Evolutionary conservation across 2,888 invertebrate genomes (phyloP), one percentile per base, ranked within the genome.

Genomic region (Capitulum mitella): DNA sequence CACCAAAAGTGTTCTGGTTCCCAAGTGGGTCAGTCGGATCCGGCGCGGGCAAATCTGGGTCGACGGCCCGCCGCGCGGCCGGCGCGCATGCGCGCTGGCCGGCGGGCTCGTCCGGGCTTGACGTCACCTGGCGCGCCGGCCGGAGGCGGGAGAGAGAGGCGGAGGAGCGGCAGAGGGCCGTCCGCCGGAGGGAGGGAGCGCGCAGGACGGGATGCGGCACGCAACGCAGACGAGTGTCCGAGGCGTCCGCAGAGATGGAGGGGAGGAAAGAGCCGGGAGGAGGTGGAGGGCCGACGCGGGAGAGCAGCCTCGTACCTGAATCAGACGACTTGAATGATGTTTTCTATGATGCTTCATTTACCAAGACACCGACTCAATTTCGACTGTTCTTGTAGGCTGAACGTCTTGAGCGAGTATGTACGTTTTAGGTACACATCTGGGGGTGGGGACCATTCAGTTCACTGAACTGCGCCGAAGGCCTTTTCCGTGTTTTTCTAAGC

Each of bases 1-100:
- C 64, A 64, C 64, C 64, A 64, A 64, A 64, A 64, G 64, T 70
- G 70, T 40, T 37, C 70, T 26, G 70, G 29, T 29, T 29, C 26
- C 37, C 70, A 70, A 40, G 37, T 70, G 70, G 70, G 70, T 70
- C 70, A 70, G 37, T 70, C 70, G 40, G 70, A 70, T 70, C 40
- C 70, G 26, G 26, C 40, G 37, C 8, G 26, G 40, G 40, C 19
- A 26, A 40, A 70, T 40, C 70, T 70, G 70, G 70, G 70, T 40
- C 70, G 40, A 37, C 40, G 64, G 70, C 40, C 70, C 16, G 70
- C 40, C n/a, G 58, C 29, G 58, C 58, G 37, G 37, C 70, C 19
- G 26, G 19, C 22, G 70, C 70, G 70, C 70, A 70, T 70, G 70
- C 70, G 70, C 70, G 14, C 10, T 40, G 22, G 29, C 29, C 14